phyloP scores from a whole-genome alignment of 2,888 invertebrate species.

The Rhagonycha lutea region DNA sequence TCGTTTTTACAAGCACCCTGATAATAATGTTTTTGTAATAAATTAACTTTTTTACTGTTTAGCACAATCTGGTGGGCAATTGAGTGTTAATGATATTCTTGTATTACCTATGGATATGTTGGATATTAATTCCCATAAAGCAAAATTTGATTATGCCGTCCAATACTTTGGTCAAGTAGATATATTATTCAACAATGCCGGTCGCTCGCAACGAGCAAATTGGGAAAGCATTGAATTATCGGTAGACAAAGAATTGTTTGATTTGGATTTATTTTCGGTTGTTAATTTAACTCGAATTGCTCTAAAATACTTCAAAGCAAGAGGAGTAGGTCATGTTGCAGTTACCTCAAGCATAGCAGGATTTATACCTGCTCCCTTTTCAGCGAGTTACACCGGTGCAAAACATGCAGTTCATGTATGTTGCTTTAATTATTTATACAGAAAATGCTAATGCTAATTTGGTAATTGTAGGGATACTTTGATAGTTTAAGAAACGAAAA shows the following conservation, averaged over 20 bases:
- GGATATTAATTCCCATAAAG: constrained; percentile 63
- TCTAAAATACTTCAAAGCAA: constrained; percentile 64
- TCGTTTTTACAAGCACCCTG: background rate
- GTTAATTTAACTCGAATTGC: constrained; percentile 72
- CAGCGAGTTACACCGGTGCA: constrained; percentile 71
- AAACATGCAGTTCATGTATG: constrained; percentile 78
- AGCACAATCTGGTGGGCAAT: constrained; percentile 52
- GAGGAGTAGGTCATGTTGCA: constrained; percentile 70
- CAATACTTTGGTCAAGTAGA: constrained; percentile 74
- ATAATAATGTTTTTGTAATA: constrained; percentile 24
- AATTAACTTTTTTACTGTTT: constrained; percentile 26
- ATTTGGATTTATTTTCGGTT: constrained; percentile 76
- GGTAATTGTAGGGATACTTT: constrained; percentile 69
- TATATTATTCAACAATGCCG: constrained; percentile 81
- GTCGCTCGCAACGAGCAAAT: constrained; percentile 73
- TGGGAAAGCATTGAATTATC: constrained; percentile 72
- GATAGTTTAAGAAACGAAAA: constrained; percentile 66
- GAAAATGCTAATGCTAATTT: background rate
- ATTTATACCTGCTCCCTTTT: constrained; percentile 67
- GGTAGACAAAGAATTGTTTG: constrained; percentile 76
- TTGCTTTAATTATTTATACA: constrained; percentile 10
- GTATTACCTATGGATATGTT: constrained; percentile 72
- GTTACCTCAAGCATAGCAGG: constrained; percentile 78
- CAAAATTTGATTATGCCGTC: constrained; percentile 64
- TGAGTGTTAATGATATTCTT: constrained; percentile 65